Evolutionary conservation across 2,888 invertebrate species (phyloP), one percentile per base, ranked within the genome.

Genomic region (Galeopsomyia nigrocyanea): DNA sequence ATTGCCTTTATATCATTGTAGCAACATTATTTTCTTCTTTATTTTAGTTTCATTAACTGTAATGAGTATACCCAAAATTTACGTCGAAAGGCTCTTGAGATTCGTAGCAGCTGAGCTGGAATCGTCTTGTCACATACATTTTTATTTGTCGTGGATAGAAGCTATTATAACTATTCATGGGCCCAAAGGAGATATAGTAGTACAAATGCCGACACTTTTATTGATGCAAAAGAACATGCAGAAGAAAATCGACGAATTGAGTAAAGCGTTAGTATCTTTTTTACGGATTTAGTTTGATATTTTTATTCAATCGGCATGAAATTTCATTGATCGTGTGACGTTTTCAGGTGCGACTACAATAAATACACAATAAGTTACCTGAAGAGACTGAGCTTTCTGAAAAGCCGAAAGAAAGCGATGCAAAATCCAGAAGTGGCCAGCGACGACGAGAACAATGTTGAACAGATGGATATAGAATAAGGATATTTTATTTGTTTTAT

Each of bases 261-360:
- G 93, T 75, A 95, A 94, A 89, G 91, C 97, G 95, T 96, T 86
- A 91, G 93, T 90, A 62, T 47, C 57, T 75, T 72, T 78, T 76
- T 90, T 72, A 21, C 7, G 10, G 39, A 39, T 39, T 39, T 39
- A 39, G 39, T 39, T 39, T 39, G 39, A 39, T 7, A 39, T 39
- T 39, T 1, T 1, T 39, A 39, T 39, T 39, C 2, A 39, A 10
- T 7, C 7, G 39, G 7, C 39, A 13, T 39, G 39, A 39, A 39
- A 39, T 9, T 13, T 9, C 7, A 39, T 39, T 39, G 39, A 10
- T 39, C 10, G 7, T 13, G 1, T 13, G 10, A 39, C 10, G 7
- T 10, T 39, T 90, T 22, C 87, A 96, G 96, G 79, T 96, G 95
- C 84, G 95, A 97, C 83, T 95, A 93, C 86, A 97, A 96, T 86